Percentiles rank a stretch among this genome's conserved stretches.
phyloP scores from a whole-genome alignment of 2,797 vertebrate species.

The Amniataba percoides region DNA sequence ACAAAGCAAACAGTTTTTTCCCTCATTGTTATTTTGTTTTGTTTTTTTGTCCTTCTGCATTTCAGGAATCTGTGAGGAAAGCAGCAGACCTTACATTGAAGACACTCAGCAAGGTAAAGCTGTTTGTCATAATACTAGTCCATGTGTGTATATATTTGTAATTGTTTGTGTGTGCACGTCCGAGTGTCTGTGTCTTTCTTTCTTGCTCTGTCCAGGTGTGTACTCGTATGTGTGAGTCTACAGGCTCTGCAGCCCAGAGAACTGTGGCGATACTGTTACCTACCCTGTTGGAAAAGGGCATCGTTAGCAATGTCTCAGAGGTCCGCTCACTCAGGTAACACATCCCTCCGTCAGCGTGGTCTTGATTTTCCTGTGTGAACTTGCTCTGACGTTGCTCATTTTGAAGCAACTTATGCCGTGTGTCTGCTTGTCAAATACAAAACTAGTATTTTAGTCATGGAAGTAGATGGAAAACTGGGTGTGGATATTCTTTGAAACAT shows the following conservation, averaged over 20 bases:
- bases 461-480: not conserved
- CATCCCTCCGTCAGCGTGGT: not conserved
- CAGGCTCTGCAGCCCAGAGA: slow-evolving; percentile 91
- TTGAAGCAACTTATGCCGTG: not conserved
- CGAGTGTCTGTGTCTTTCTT: not conserved
- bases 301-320: slow-evolving; percentile 94
- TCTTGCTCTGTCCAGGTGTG: slow-evolving; percentile 88
- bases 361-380: not conserved
- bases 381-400: not conserved
- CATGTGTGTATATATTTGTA: not conserved
- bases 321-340: slow-evolving; percentile 94
- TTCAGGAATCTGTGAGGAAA: slow-evolving; percentile 97
- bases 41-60: slow-evolving; percentile 21
- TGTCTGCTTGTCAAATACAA: not conserved
- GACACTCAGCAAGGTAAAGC: slow-evolving; percentile 96
- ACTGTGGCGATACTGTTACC: slow-evolving; percentile 92
- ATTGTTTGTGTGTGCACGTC: slow-evolving; percentile 9
- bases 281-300: slow-evolving; percentile 95
- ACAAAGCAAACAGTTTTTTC: not conserved
- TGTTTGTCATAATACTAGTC: too few species aligned
- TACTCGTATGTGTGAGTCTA: slow-evolving; percentile 95
- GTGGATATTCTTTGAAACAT: not conserved
- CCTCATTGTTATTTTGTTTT: not conserved
- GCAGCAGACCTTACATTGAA: slow-evolving; percentile 95
- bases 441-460: not conserved